These are phyloP conservation scores for Coregonus suidteri DNA, from an alignment of 2,797 vertebrate genomes.

Conservation along the genomic window DNA sequence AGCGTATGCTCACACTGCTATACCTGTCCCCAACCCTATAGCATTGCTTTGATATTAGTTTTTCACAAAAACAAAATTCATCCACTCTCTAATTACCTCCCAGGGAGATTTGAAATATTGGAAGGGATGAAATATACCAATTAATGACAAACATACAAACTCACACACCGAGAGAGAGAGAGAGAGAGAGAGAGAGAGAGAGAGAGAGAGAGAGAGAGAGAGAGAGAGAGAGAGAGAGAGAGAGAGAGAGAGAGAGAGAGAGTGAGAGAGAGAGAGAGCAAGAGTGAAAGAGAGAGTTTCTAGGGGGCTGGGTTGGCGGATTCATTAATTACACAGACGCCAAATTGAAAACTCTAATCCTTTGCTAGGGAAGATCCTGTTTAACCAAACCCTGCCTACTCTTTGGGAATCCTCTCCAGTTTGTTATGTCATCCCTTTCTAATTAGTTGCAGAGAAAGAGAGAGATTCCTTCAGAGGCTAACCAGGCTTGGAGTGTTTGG, in stretches of 20 bases:
- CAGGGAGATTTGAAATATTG: neutral
- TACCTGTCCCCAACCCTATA: neutral
- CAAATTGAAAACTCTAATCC: slow-evolving; percentile 61
- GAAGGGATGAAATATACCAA: neutral
- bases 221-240: too few species aligned
- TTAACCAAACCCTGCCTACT: slow-evolving; percentile 40
- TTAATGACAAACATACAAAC: neutral
- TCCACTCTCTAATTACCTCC: slow-evolving; percentile 11
- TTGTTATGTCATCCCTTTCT: slow-evolving; percentile 45
- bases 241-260: neutral
- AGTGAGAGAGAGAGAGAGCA: neutral
- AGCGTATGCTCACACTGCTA: too few species aligned
- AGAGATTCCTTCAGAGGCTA: slow-evolving; percentile 14
- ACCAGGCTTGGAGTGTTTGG: neutral
- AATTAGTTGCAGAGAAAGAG: slow-evolving; percentile 32
- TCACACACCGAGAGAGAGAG: too few species aligned
- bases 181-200: too few species aligned
- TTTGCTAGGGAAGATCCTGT: slow-evolving; percentile 56
- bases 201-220: too few species aligned
- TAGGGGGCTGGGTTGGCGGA: slow-evolving; percentile 6
- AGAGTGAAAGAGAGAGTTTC: neutral
- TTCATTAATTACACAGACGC: slow-evolving; percentile 45
- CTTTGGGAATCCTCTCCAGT: slow-evolving; percentile 40
- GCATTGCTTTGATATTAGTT: slow-evolving; percentile 38
- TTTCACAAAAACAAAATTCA: neutral